Percentiles rank a stretch among this genome's conserved stretches.
Conservation (phyloP, 1,140 invertebrate genomes). For the Phortica variegata region DNA sequence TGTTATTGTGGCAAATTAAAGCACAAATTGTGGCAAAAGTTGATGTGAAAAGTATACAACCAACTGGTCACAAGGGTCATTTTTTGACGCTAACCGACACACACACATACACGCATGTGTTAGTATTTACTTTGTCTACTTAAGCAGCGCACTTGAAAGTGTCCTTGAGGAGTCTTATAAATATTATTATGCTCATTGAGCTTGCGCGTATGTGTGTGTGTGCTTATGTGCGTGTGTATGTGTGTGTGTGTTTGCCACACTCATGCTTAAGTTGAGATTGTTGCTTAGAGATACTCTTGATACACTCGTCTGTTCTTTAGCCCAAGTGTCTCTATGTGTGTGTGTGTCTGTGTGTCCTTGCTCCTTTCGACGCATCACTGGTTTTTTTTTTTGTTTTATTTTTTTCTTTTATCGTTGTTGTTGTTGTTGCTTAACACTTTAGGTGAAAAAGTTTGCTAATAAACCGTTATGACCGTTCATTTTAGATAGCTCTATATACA, state of each 20-base stretch:
- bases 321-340: constrained; percentile 11
- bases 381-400: no score
- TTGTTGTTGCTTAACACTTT: not conserved
- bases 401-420: no score
- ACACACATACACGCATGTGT: constrained; percentile 10
- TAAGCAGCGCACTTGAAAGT: constrained; percentile 24
- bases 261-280: no score
- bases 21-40: constrained; percentile 48
- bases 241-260: constrained; percentile 12
- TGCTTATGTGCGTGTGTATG: constrained; percentile 18
- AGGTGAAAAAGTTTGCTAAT: constrained; percentile 5
- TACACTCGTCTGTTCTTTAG: constrained; percentile 15
- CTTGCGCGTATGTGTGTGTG: not conserved
- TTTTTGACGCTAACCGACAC: constrained; percentile 44
- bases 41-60: constrained; percentile 21
- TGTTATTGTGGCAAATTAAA: constrained; percentile 47
- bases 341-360: constrained; percentile 15
- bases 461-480: not conserved
- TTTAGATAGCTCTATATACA: no score
- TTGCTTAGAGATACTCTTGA: no score
- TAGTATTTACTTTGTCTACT: not conserved
- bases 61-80: constrained; percentile 50
- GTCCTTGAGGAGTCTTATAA: constrained; percentile 50
- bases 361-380: not conserved
- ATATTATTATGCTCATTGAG: constrained; percentile 45